These are phyloP conservation scores for Nymphalis urticae DNA, from an alignment of 2,888 invertebrate genomes.

Conservation along the genomic window DNA sequence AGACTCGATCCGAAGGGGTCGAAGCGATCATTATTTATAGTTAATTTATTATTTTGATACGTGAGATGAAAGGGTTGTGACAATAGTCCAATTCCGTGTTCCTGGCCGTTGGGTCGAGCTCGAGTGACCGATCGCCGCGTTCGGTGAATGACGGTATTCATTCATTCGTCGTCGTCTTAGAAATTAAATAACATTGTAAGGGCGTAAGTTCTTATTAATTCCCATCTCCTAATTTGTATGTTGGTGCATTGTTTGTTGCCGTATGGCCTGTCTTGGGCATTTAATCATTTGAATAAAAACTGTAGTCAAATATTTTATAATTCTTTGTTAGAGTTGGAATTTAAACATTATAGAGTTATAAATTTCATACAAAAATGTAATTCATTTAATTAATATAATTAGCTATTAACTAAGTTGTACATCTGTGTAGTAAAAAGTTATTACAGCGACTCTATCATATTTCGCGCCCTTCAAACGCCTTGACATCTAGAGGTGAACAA, in stretches of 20 bases:
- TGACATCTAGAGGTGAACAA: constrained; percentile 39
- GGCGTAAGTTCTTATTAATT: neutral
- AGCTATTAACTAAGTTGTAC: neutral
- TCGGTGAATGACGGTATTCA: neutral
- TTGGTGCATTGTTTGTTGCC: neutral
- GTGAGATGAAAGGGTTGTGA: constrained; percentile 73
- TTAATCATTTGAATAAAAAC: too few species aligned
- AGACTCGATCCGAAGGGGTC: constrained; percentile 62
- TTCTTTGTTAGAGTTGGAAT: too few species aligned
- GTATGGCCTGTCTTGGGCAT: too few species aligned
- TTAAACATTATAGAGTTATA: too few species aligned
- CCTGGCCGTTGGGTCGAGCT: constrained; percentile 65
- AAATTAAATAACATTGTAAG: constrained; percentile 1
- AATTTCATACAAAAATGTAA: too few species aligned
- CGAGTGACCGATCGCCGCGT: constrained; percentile 24
- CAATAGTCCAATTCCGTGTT: constrained; percentile 70
- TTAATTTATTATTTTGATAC: constrained; percentile 81
- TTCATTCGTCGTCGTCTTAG: neutral
- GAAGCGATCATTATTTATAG: constrained; percentile 70
- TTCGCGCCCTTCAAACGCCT: constrained; percentile 34
- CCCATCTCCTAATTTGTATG: neutral
- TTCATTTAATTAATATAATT: too few species aligned
- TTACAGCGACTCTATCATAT: constrained; percentile 38
- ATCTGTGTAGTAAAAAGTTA: too few species aligned
- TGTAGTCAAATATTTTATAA: too few species aligned